Percentiles rank a stretch among this genome's conserved stretches.
phyloP scores from a whole-genome alignment of 2,113 vertebrate species.

The Hippocampus guttulatus region DNA sequence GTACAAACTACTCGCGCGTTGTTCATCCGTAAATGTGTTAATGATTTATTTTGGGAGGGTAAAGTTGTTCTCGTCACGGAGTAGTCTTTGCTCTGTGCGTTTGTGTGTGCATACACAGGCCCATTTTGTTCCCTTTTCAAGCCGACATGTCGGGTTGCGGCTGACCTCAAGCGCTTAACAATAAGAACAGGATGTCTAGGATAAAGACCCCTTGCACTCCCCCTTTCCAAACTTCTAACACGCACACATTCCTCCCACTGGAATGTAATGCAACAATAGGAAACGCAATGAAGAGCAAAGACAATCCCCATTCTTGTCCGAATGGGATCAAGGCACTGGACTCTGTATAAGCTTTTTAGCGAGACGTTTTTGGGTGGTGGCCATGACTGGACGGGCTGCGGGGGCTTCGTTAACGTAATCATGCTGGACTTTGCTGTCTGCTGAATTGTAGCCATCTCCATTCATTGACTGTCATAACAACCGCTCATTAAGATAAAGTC shows the following conservation, averaged over 20 bases:
- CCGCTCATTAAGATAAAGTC: constrained; percentile 69
- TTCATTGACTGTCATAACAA: constrained; percentile 57
- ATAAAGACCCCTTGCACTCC: constrained; percentile 8
- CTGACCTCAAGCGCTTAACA: constrained; percentile 46
- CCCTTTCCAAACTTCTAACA: constrained; percentile 10
- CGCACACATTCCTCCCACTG: constrained; percentile 35
- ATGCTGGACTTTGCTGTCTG: constrained; percentile 35
- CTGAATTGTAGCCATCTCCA: constrained; percentile 47
- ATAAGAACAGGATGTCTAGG: constrained; percentile 54
- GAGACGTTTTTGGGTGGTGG: background rate
- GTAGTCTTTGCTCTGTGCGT: background rate
- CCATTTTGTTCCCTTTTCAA: constrained; percentile 48
- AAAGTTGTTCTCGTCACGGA: background rate
- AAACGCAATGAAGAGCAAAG: constrained; percentile 38
- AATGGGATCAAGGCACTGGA: constrained; percentile 19
- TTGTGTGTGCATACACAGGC: constrained; percentile 18
- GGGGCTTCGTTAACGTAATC: constrained; percentile 32
- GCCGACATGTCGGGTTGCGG: constrained; percentile 40
- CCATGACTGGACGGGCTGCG: constrained; percentile 16
- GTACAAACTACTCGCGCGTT: background rate
- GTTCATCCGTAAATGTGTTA: background rate
- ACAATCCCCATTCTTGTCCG: constrained; percentile 23
- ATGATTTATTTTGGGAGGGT: background rate
- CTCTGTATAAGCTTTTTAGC: constrained; percentile 2
- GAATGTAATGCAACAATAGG: constrained; percentile 52